A percentile compares a stretch with the other conserved stretches of the same genome.
These are phyloP conservation scores for Drosophila rufa DNA, from an alignment of 1,140 invertebrate species.

Conservation along the genomic window DNA sequence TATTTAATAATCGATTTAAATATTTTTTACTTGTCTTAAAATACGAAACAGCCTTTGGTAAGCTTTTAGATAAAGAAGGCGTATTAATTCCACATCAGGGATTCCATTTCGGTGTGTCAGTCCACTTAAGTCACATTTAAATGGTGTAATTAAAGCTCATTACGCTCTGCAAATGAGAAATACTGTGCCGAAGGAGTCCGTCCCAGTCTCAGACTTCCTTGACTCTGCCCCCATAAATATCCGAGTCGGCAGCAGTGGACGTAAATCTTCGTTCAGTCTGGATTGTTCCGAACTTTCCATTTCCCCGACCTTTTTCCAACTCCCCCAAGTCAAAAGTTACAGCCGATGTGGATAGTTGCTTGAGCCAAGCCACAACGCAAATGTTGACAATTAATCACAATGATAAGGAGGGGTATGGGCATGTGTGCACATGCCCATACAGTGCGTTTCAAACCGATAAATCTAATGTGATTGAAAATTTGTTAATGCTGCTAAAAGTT, in stretches of 20 bases:
- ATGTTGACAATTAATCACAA: constrained; percentile 78
- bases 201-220: constrained; percentile 29
- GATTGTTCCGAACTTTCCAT: constrained; percentile 44
- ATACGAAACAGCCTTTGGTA: too few relatives aligned
- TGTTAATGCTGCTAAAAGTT: not conserved
- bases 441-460: constrained; percentile 24
- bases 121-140: constrained; percentile 3
- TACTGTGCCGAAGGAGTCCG: constrained; percentile 27
- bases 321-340: constrained; percentile 28
- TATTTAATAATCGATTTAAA: too few relatives aligned
- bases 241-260: constrained; percentile 6
- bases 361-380: constrained; percentile 27
- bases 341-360: constrained; percentile 47
- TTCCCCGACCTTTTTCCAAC: constrained; percentile 7
- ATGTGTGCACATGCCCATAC: constrained; percentile 12
- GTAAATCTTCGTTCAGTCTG: constrained; percentile 70
- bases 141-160: constrained; percentile 40
- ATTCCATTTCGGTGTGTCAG: constrained; percentile 14
- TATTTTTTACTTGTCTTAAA: too few relatives aligned
- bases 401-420: constrained; percentile 36
- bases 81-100: not conserved
- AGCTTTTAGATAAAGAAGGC: too few relatives aligned
- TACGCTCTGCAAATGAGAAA: constrained; percentile 21
- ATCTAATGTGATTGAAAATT: not conserved
- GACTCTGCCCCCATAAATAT: constrained; percentile 45